Conservation (phyloP, 2,888 invertebrate genomes). For the Pseudococcus jackbeardsleyi region DNA sequence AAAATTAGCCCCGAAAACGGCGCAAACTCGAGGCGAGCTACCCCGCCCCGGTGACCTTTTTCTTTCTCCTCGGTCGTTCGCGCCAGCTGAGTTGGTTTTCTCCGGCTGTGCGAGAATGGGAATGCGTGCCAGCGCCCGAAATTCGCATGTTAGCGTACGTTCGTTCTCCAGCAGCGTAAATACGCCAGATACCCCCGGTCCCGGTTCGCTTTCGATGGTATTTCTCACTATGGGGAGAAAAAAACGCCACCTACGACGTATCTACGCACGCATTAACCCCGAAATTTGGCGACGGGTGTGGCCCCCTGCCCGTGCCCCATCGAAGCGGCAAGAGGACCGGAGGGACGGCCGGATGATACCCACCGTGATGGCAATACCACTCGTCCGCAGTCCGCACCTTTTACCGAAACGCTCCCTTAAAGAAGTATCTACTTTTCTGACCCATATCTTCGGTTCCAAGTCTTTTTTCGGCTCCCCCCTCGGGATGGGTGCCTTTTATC, state of each 20-base stretch:
- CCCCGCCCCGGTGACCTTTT: background rate
- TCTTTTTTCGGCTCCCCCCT: too few species aligned
- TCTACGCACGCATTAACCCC: background rate
- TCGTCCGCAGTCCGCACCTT: too few species aligned
- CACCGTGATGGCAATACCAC: too few species aligned
- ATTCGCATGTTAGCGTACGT: background rate
- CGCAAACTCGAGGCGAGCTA: constrained; percentile 1
- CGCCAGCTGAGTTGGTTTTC: too few species aligned
- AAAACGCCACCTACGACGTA: background rate
- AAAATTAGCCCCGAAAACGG: constrained; percentile 18
- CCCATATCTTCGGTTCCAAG: too few species aligned
- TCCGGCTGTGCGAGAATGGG: too few species aligned
- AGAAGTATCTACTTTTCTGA: too few species aligned
- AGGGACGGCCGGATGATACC: too few species aligned
- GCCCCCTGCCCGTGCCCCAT: background rate
- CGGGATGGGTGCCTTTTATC: too few species aligned
- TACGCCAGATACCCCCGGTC: background rate
- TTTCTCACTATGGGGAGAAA: background rate
- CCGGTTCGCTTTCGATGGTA: background rate
- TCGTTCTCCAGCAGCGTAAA: background rate
- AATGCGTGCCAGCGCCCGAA: background rate
- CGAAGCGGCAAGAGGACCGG: too few species aligned
- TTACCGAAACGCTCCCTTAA: too few species aligned
- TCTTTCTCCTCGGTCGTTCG: background rate
- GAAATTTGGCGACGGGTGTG: background rate